Percentiles rank a stretch among this genome's conserved stretches.
These are phyloP conservation scores for Cremastinae sp. DNA, from an alignment of 2,888 invertebrate species.

Conservation along the genomic window DNA sequence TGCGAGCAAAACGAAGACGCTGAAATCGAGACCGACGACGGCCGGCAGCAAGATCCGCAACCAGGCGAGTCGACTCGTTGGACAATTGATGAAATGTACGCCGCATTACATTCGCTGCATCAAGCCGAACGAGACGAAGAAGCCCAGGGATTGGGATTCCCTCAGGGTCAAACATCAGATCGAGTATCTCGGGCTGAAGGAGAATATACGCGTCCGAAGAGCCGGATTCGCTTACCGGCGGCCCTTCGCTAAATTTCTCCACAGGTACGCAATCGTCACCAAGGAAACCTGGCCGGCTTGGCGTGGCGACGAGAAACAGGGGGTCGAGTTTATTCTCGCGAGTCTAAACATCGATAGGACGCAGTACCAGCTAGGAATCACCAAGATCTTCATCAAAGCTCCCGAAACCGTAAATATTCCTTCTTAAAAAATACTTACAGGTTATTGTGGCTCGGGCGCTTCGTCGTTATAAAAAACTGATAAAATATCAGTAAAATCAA, in stretches of 20 bases:
- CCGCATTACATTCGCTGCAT: slow-evolving; percentile 88
- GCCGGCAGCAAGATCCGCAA: slow-evolving; percentile 85
- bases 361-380: slow-evolving; percentile 85
- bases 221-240: slow-evolving; percentile 87
- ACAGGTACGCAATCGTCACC: slow-evolving; percentile 85
- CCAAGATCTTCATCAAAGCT: slow-evolving; percentile 87
- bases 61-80: slow-evolving; percentile 85
- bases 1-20: slow-evolving; percentile 73
- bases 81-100: slow-evolving; percentile 85
- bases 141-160: slow-evolving; percentile 85
- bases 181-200: slow-evolving; percentile 86
- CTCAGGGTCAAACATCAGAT: slow-evolving; percentile 84
- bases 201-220: slow-evolving; percentile 85
- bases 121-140: slow-evolving; percentile 87
- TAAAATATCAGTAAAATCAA: too few species aligned
- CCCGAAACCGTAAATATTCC: slow-evolving; percentile 82
- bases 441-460: too few species aligned
- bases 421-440: too few species aligned
- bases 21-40: slow-evolving; percentile 84
- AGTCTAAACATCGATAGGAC: slow-evolving; percentile 83
- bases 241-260: slow-evolving; percentile 84
- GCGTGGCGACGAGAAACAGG: slow-evolving; percentile 82
- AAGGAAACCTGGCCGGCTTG: slow-evolving; percentile 85
- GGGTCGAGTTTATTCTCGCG: slow-evolving; percentile 83
- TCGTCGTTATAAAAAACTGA: neutral